Conservation (phyloP, 2,888 invertebrate genomes). For the Tribolium freemani region DNA sequence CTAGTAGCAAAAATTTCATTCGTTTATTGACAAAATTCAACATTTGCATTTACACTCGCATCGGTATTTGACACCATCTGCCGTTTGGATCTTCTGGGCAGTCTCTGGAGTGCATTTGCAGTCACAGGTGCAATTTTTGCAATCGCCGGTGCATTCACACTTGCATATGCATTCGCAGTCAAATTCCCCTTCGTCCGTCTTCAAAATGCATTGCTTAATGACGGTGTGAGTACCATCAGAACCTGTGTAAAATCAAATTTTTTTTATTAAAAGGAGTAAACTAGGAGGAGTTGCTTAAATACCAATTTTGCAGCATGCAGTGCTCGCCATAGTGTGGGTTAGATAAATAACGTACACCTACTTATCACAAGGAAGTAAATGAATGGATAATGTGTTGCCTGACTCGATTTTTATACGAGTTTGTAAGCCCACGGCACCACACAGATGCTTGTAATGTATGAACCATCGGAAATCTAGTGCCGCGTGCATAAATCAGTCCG, state of each 20-base stretch:
- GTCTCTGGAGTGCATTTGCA: constrained; percentile 46
- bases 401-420: constrained; percentile 16
- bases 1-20: constrained; percentile 20
- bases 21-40: constrained; percentile 6
- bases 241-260: not conserved
- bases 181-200: constrained; percentile 42
- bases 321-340: constrained; percentile 28
- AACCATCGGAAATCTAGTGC: not conserved
- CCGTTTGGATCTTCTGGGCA: constrained; percentile 41
- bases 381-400: constrained; percentile 36
- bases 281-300: not conserved
- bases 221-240: constrained; percentile 24
- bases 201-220: constrained; percentile 30
- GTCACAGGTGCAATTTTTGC: constrained; percentile 45
- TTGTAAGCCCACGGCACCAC: constrained; percentile 23
- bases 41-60: constrained; percentile 41
- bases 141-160: constrained; percentile 8
- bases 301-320: constrained; percentile 10
- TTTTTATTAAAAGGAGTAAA: not conserved
- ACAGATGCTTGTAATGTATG: not conserved
- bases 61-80: constrained; percentile 42
- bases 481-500: constrained; percentile 5
- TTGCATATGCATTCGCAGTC: constrained; percentile 46
- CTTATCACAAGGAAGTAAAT: constrained; percentile 21
- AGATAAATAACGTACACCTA: constrained; percentile 7